A percentile compares a stretch with the other conserved stretches of the same genome.
Conservation (phyloP, 2,797 vertebrate genomes). For the Furcifer pardalis region DNA sequence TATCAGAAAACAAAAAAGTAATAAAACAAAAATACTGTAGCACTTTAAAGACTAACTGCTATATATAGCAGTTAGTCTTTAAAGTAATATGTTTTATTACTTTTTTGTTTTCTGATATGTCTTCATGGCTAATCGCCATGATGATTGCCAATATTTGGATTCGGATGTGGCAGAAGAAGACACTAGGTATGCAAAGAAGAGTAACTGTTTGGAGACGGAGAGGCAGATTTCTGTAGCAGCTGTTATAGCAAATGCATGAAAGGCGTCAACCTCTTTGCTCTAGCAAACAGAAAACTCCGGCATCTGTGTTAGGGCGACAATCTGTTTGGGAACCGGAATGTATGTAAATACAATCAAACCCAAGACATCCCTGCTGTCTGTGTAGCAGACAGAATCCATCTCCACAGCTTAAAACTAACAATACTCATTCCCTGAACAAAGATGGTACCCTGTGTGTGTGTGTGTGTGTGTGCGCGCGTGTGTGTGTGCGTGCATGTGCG, state of each 20-base stretch:
- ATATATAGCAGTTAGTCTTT: too few species aligned
- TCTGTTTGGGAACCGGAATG: not conserved
- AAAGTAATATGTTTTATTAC: too few species aligned
- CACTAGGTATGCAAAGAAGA: too few species aligned
- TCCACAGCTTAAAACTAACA: not conserved
- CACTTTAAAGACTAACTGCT: too few species aligned
- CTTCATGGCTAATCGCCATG: too few species aligned
- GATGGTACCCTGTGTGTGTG: not conserved
- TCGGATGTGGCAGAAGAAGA: too few species aligned
- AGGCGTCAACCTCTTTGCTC: constrained; percentile 6
- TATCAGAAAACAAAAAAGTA: too few species aligned
- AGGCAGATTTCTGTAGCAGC: constrained; percentile 43
- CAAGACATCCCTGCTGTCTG: fast-evolving
- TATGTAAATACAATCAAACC: not conserved
- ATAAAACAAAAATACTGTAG: too few species aligned
- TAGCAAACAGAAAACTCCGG: not conserved
- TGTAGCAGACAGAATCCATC: constrained; percentile 11
- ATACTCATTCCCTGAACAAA: not conserved
- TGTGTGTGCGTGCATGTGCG: too few species aligned
- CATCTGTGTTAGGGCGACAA: constrained; percentile 20
- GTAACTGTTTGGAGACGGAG: constrained; percentile 6
- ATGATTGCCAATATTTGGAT: too few species aligned
- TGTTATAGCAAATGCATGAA: constrained; percentile 27
- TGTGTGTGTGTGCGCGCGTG: too few species aligned
- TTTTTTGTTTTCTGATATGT: too few species aligned